Evolutionary conservation across 2,797 vertebrate species (phyloP), one percentile per base, ranked within the genome.

Genomic region (Gymnoscopelus microlampas): DNA sequence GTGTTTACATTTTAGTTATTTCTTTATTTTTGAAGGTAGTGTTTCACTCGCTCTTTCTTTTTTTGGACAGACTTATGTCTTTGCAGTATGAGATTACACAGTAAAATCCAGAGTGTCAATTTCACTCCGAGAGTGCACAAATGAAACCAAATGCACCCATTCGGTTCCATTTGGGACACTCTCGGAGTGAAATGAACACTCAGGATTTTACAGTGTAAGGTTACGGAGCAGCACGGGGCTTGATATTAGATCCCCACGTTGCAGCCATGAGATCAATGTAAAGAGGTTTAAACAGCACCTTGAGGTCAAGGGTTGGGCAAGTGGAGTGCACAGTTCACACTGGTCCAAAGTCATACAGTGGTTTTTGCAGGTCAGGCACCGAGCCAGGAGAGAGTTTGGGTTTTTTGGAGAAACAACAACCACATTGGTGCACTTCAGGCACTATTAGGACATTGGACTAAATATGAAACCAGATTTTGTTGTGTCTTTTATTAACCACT

Each of bases 401-500:
- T 35, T 5, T 35, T 35, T 58, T 71, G 53, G 35, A 73, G 14
- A 63, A 66, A 73, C 77, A 75, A 44, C 39, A 44, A 8, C 73
- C 74, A 58, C 60, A 74, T 74, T 73, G 50, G 65, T 85, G 81
- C 72, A 73, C 76, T 69, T 78, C 74, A 81, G 68, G 58, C 75
- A 76, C 77, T 76, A 73, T 85, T 86, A 81, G 66, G 39, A 76
- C 66, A 79, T 76, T 63, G 72, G 63, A 64, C 72, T 66, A 76
- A 66, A 72, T 72, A 74, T 29, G 26, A 68, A 80, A 63, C 63
- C 59, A 4, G 3, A n/a, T 35, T 32, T 32, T 35, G 29, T 55
- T 70, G 75, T 71, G 39, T 64, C 58, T 60, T 63, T 1, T 2
- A 75, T 70, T 60, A 62, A 71, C 39, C 49, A 5, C 5, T 35